Evolutionary conservation across 2,113 vertebrate species (phyloP).

Genomic region (Cisticola juncidis): DNA sequence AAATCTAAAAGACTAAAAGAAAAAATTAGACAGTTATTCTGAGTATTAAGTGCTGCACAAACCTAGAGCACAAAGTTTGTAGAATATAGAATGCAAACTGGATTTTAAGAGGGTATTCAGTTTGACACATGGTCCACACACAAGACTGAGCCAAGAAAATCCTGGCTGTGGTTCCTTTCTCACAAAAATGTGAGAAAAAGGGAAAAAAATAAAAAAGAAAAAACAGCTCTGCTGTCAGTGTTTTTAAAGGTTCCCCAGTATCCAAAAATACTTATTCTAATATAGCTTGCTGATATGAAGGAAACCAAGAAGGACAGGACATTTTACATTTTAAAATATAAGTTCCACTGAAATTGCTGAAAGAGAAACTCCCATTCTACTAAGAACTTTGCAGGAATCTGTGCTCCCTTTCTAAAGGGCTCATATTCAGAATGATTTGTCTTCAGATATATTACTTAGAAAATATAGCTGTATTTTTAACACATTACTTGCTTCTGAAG

Average conservation of each 20-base stretch:
- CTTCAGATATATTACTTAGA: background rate
- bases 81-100: background rate
- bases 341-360: background rate
- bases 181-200: background rate
- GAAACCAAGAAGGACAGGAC: background rate
- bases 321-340: background rate
- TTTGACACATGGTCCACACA: constrained; percentile 4
- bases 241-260: background rate
- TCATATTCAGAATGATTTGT: background rate
- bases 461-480: background rate
- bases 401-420: background rate
- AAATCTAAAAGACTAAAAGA: background rate
- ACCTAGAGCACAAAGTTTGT: background rate
- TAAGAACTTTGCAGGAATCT: background rate
- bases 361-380: background rate
- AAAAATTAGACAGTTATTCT: background rate
- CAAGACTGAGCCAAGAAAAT: constrained; percentile 9
- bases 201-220: rapidly evolving
- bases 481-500: background rate
- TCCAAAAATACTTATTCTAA: background rate
- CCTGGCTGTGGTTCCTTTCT: background rate
- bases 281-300: background rate
- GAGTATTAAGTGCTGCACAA: background rate
- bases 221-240: background rate
- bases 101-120: background rate